Evolutionary conservation across 2,888 invertebrate genomes (phyloP), one percentile per base, ranked within the genome.

Genomic region (Eilema sororculum): DNA sequence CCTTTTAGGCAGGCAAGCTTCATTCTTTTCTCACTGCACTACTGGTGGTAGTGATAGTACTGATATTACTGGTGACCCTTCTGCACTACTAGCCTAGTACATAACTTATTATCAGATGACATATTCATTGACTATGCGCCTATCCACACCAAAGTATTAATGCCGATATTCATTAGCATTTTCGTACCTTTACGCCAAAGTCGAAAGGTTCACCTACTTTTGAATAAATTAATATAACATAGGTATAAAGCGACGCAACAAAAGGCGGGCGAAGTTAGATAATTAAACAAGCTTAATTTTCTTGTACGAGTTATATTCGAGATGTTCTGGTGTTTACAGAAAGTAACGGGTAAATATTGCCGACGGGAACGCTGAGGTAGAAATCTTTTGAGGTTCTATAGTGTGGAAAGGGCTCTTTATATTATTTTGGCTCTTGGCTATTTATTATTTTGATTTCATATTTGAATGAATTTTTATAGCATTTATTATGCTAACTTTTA

Each of bases 341-440:
- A 94, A 95, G 94, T 93, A 91, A 90, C 91, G 90, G 91, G 94
- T 92, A 95, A 95, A 95, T 94, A 95, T 94, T 91, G 90, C 90
- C 87, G 89, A 84, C 84, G 84, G 79, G 82, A 80, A 87, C 87
- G 88, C 88, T 87, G 93, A 94, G 93, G 94, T 94, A 85, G 91
- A 86, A 92, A 87, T 90, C 90, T 92, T 86, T 68, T 71, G n/a
- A 70, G 84, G 52, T 76, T 24, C 9, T 2, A 0, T 20, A 75
- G 68, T 81, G 71, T 87, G 88, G 92, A 91, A 74, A 28, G 0
- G n/a, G 63, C 60, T 46, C 56, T 46, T 25, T 10, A 12, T 30
- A 6, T 37, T 37, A 10, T 60, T 60, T 60, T 2, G n/a, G n/a
- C n/a, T n/a, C n/a, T n/a, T n/a, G n/a, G n/a, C n/a, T n/a, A n/a